phyloP scores from a whole-genome alignment of 2,888 invertebrate genomes.

The Sarcophaga rosellei region DNA sequence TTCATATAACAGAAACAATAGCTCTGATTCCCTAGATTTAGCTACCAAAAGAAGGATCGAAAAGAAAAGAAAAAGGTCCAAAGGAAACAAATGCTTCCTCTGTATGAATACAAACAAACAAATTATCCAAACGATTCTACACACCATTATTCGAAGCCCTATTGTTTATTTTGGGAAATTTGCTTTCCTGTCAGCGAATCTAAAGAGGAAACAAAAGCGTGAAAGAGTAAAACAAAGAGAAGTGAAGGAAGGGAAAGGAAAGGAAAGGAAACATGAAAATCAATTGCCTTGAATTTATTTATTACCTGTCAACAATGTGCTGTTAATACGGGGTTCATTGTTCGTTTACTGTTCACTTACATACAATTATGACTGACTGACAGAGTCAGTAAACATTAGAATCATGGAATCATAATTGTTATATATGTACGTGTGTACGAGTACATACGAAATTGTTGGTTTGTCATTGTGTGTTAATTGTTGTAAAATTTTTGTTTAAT shows the following conservation, averaged over 20 bases:
- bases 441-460: no score
- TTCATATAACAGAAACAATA: no score
- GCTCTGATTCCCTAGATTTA: not conserved
- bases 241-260: constrained; percentile 4
- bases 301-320: constrained; percentile 65
- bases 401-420: not conserved
- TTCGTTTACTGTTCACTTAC: constrained; percentile 27
- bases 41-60: not conserved
- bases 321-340: constrained; percentile 53
- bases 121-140: not conserved
- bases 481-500: not conserved
- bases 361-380: no score
- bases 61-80: not conserved
- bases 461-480: not conserved
- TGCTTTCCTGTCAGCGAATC: not conserved
- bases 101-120: not conserved
- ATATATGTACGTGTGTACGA: no score
- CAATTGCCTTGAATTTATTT: constrained; percentile 53
- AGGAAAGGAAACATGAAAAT: constrained; percentile 35
- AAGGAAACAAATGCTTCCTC: not conserved
- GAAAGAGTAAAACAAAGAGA: not conserved
- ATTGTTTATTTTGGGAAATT: not conserved
- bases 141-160: not conserved
- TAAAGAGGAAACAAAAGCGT: not conserved
- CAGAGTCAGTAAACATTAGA: constrained; percentile 42